Evolutionary conservation across 2,888 invertebrate genomes (phyloP).

Genomic region (Caenorhabditis auriculariae): DNA sequence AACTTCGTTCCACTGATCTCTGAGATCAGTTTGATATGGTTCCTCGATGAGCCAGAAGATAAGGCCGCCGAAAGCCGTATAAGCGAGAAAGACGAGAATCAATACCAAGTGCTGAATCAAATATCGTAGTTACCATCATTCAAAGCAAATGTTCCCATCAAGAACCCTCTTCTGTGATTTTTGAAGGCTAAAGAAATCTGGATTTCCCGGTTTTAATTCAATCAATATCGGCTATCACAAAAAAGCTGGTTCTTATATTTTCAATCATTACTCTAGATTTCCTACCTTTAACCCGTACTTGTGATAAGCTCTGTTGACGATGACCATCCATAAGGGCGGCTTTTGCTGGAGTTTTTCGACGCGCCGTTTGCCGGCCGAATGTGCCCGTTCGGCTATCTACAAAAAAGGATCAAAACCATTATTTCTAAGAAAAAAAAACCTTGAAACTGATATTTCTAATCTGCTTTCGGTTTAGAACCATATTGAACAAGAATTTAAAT

Average conservation of each 20-base stretch:
- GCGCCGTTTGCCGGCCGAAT: constrained; percentile 39
- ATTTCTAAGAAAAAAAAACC: background rate
- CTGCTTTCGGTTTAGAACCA: constrained; percentile 4
- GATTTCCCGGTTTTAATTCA: no score
- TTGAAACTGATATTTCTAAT: constrained; percentile 2
- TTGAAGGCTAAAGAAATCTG: no score
- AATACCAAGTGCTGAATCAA: constrained; percentile 44
- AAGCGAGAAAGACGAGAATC: constrained; percentile 41
- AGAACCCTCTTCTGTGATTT: background rate
- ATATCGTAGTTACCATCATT: no score
- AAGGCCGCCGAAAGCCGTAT: constrained; percentile 42
- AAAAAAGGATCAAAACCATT: constrained; percentile 3
- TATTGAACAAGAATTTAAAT: constrained; percentile 8
- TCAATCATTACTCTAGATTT: no score
- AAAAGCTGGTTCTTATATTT: no score
- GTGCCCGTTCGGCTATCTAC: constrained; percentile 50
- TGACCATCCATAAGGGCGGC: constrained; percentile 46
- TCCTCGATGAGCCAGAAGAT: constrained; percentile 44
- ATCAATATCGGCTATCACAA: no score
- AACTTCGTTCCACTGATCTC: constrained; percentile 28
- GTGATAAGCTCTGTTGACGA: constrained; percentile 48
- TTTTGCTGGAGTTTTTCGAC: constrained; percentile 42
- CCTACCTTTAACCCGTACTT: constrained; percentile 40
- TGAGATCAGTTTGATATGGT: constrained; percentile 35
- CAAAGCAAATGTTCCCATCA: background rate